These are phyloP conservation scores for Pomatorhinus ruficollis DNA, from an alignment of 2,113 vertebrate genomes.

Conservation along the genomic window DNA sequence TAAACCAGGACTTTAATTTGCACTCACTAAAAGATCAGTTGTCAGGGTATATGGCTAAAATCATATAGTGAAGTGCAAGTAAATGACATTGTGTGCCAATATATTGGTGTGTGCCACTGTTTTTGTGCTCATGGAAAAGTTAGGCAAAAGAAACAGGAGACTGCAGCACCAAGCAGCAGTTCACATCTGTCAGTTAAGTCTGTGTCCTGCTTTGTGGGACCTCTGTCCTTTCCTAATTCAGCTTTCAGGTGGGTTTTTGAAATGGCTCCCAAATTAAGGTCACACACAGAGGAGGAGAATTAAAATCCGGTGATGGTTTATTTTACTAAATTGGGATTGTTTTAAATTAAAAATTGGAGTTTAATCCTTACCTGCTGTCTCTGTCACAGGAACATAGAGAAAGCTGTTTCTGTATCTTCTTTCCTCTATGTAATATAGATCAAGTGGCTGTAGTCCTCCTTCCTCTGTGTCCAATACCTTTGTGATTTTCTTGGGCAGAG, in stretches of 20 bases:
- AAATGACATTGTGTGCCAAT: neutral
- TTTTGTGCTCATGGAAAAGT: neutral
- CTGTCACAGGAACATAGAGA: neutral
- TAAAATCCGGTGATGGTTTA: neutral
- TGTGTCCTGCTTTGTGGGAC: rapidly evolving
- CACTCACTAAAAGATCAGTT: neutral
- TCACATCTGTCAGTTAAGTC: neutral
- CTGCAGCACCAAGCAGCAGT: neutral
- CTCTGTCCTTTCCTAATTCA: neutral
- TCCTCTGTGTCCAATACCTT: neutral
- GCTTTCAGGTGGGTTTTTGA: neutral
- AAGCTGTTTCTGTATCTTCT: neutral
- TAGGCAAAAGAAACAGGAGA: neutral
- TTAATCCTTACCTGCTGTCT: neutral
- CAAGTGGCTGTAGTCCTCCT: neutral
- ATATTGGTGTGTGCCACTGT: neutral
- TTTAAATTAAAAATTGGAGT: neutral
- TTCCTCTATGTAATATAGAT: neutral
- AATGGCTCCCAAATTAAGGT: neutral
- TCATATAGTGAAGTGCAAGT: neutral
- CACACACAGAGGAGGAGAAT: neutral
- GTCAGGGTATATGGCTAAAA: neutral
- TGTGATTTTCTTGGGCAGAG: neutral
- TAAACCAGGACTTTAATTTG: neutral
- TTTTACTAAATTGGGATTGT: neutral